phyloP scores from a whole-genome alignment of 1,140 invertebrate species.

The Hylyphantes graminicola region DNA sequence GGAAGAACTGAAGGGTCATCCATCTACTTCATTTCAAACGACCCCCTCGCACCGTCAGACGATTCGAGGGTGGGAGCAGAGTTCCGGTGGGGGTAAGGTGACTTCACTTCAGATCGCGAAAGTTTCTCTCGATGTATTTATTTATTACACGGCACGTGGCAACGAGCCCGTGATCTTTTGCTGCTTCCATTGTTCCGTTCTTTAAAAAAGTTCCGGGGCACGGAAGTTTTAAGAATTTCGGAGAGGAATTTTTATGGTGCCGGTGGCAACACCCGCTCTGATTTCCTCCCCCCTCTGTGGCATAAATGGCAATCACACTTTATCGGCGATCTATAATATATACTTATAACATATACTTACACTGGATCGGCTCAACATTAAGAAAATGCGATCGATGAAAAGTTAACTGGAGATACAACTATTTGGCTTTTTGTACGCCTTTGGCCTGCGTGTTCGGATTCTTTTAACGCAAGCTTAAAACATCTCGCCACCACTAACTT shows the following conservation, averaged over 20 bases:
- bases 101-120: constrained; percentile 17
- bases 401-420: too few species aligned
- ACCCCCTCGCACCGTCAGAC: constrained; percentile 24
- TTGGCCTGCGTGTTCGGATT: too few species aligned
- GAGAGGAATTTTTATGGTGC: constrained; percentile 52
- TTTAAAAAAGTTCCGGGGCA: constrained; percentile 51
- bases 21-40: constrained; percentile 52
- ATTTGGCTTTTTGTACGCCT: too few species aligned
- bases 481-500: too few species aligned
- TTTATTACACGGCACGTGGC: constrained; percentile 56
- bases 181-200: constrained; percentile 24
- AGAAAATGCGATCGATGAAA: too few species aligned
- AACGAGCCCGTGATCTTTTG: constrained; percentile 29
- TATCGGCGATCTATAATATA: too few species aligned
- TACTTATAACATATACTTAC: too few species aligned
- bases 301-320: too few species aligned
- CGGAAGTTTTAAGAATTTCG: constrained; percentile 57
- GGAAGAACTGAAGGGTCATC: constrained; percentile 60
- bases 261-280: background rate
- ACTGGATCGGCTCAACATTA: too few species aligned
- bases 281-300: too few species aligned
- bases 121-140: constrained; percentile 54
- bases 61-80: constrained; percentile 12
- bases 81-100: constrained; percentile 54
- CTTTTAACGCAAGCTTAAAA: too few species aligned